Conservation (phyloP, 2,113 vertebrate species). For the Peromyscus polionotus region DNA sequence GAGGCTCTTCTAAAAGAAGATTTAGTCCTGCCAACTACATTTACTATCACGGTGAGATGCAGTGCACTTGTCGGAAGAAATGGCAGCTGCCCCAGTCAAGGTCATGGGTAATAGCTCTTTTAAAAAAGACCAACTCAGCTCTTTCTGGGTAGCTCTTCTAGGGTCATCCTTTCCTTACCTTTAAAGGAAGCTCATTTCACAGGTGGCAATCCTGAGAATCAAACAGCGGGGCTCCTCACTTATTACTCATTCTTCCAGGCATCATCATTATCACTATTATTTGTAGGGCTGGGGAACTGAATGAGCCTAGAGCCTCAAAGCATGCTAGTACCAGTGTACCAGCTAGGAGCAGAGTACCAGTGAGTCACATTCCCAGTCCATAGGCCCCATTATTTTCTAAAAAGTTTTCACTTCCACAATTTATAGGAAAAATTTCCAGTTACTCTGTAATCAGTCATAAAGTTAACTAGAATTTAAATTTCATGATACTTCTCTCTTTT, state of each 20-base stretch:
- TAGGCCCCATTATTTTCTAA: not conserved
- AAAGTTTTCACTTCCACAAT: not conserved
- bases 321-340: no score
- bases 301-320: not conserved
- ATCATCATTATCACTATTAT: not conserved
- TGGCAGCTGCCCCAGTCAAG: not conserved
- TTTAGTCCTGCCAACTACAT: not conserved
- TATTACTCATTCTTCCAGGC: not conserved
- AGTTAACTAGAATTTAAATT: constrained; percentile 14
- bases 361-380: not conserved
- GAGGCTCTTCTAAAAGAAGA: not conserved
- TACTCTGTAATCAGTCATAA: not conserved
- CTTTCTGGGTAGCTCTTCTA: not conserved
- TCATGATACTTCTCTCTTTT: not conserved
- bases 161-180: not conserved
- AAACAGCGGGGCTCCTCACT: not conserved
- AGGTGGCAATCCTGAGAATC: not conserved
- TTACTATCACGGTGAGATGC: not conserved
- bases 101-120: not conserved
- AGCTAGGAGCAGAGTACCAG: not conserved
- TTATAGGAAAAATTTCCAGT: constrained; percentile 12
- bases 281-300: not conserved
- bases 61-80: not conserved
- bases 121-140: not conserved
- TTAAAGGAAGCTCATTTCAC: not conserved